Base-by-base conservation (phyloP, 2,797 vertebrate genomes). In the Pangasius djambal region DNA sequence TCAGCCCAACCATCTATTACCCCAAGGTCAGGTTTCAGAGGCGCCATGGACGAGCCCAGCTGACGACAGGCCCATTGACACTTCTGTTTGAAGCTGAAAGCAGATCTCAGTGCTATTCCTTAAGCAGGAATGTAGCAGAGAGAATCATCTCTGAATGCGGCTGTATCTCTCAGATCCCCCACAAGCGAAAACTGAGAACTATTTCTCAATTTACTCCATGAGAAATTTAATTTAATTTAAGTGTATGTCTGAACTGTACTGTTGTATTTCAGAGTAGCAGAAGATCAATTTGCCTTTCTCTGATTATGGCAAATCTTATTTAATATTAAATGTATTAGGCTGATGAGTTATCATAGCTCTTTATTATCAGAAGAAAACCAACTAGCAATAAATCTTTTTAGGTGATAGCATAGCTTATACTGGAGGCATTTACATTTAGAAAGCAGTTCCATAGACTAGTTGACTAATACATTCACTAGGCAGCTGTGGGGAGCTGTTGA, bases 1-100 rank as follows among this genome's bases (percentile, higher is more conserved):
- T 91, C 89, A 93, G 92, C 93, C 91, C 90, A 94, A 94, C 92
- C 94, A 94, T 92, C 91, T 89, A 69, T 88, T 88, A 22, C 79
- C 89, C 85, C 69, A 87, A 92, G 92, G 94, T 97, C 94, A 74
- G 91, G 95, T 96, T 97, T 96, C 96, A 96, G 93, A 95, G 94
- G 94, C 94, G 89, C 94, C 93, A 93, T 93, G 81, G 93, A 93
- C 94, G 94, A 94, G 94, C 92, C 94, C 94, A 93, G 93, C 95
- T 93, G 95, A 96, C 92, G 95, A 96, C 95, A 95, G 95, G 93
- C 91, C 94, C 89, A 93, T 94, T 94, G 93, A 94, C 92, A 87
- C 94, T 83, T 91, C 86, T 91, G 90, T 92, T 94, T 95, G 95
- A 96, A 95, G 94, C 92, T 93, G 93, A 93, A 93, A 95, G 93